Percentiles rank a stretch among this genome's conserved stretches.
phyloP scores from a whole-genome alignment of 2,888 invertebrate species.

The Apamea epomidion region DNA sequence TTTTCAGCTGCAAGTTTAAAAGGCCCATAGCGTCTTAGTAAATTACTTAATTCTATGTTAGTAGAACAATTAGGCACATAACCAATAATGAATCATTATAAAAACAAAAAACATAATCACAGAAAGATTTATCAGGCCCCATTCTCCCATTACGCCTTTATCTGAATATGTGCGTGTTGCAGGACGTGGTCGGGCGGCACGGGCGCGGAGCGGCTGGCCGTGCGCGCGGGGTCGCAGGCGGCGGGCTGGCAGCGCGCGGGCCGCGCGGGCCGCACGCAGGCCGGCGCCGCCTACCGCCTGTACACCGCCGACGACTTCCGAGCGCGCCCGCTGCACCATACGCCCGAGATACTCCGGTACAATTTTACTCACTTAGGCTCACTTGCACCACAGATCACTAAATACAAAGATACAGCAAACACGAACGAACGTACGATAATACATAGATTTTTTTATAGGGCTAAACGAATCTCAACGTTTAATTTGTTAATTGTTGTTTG shows the following conservation, averaged over 20 bases:
- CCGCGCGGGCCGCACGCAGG: slow-evolving; percentile 96
- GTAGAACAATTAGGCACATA: not conserved
- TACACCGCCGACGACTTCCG: slow-evolving; percentile 95
- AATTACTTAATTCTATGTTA: not conserved
- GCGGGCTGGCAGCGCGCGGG: slow-evolving; percentile 98
- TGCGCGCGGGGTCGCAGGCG: slow-evolving; percentile 96
- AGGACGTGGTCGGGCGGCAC: slow-evolving; percentile 95
- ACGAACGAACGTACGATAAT: too few relatives aligned
- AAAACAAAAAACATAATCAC: not conserved
- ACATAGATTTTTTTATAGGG: too few relatives aligned
- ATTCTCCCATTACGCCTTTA: not conserved
- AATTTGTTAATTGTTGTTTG: too few relatives aligned
- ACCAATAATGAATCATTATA: not conserved
- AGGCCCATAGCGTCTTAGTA: too few relatives aligned
- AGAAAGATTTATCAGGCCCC: not conserved
- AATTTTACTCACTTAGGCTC: not conserved
- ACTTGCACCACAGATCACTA: not conserved
- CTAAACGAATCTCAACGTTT: too few relatives aligned
- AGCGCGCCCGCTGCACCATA: slow-evolving; percentile 92
- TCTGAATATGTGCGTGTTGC: not conserved
- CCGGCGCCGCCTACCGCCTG: slow-evolving; percentile 96
- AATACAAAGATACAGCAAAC: not conserved
- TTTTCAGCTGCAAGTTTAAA: not conserved
- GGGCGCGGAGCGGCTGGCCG: slow-evolving; percentile 95
- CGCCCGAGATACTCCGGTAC: slow-evolving; percentile 95